phyloP scores from a whole-genome alignment of 1,140 invertebrate species.

The Drosophila serrata region DNA sequence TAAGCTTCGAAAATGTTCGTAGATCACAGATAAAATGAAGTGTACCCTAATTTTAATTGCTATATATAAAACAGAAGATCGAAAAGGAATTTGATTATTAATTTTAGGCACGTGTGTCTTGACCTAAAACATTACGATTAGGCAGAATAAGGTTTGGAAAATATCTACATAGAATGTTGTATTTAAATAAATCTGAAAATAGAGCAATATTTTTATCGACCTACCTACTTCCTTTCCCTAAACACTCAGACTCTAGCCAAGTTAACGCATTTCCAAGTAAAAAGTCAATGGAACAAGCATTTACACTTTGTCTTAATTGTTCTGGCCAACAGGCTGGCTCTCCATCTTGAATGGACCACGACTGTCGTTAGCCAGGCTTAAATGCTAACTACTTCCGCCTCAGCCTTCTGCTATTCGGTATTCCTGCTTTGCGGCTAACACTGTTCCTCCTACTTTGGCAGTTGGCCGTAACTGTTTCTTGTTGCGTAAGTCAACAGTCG shows the following conservation, averaged over 20 bases:
- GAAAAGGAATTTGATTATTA: no score
- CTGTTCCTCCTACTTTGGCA: conserved; percentile 37
- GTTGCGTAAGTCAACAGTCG: conserved; percentile 79
- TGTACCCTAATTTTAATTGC: no score
- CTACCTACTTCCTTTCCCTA: neutral
- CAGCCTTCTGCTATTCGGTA: neutral
- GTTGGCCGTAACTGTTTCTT: conserved; percentile 70
- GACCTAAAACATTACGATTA: no score
- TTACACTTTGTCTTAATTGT: conserved; percentile 67
- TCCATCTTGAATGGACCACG: conserved; percentile 28
- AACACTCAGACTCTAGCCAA: neutral
- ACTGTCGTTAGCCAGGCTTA: conserved; percentile 32
- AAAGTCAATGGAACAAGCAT: conserved; percentile 57
- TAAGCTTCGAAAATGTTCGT: neutral
- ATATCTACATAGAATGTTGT: neutral
- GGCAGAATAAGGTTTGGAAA: no score
- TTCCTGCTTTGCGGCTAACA: conserved; percentile 25
- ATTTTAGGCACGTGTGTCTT: no score
- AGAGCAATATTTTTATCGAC: neutral
- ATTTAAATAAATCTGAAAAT: neutral
- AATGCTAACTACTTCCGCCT: conserved; percentile 34
- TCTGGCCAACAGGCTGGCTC: conserved; percentile 14
- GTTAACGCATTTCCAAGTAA: conserved; percentile 36
- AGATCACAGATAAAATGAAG: neutral
- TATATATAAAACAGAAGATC: no score